These are phyloP conservation scores for Anser brachyrhynchus DNA, from an alignment of 2,113 vertebrate genomes.

Conservation along the genomic window DNA sequence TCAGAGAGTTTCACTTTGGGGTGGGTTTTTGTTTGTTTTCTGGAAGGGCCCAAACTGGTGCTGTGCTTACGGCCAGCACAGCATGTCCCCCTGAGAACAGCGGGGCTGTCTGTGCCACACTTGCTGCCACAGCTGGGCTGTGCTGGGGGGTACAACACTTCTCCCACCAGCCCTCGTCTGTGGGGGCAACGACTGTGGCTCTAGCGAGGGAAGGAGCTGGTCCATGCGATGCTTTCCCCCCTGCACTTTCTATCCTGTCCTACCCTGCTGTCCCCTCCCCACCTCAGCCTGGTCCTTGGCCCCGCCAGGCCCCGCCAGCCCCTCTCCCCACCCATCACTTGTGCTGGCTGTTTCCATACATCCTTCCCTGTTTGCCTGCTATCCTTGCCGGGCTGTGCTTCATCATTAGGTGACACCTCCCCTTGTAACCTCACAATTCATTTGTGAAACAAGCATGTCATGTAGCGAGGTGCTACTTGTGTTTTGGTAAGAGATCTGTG, in stretches of 20 bases:
- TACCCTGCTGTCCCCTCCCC: not conserved
- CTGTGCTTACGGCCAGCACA: not conserved
- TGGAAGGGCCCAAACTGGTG: not conserved
- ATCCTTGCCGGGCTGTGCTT: not conserved
- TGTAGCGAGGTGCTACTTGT: not conserved
- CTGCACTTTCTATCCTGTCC: not conserved
- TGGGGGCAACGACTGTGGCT: rapidly evolving
- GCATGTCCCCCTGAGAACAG: not conserved
- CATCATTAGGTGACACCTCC: not conserved
- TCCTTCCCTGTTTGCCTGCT: not conserved
- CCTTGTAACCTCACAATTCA: not conserved
- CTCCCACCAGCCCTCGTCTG: rapidly evolving
- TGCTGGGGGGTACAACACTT: not conserved
- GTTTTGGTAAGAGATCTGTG: not conserved
- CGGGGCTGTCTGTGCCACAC: not conserved
- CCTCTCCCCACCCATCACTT: not conserved
- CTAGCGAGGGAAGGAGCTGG: not conserved
- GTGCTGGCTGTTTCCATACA: rapidly evolving
- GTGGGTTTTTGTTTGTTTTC: slow-evolving; percentile 40
- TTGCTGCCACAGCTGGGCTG: not conserved
- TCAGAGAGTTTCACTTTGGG: slow-evolving; percentile 60
- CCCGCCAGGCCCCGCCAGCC: not conserved
- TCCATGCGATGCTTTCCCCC: not conserved
- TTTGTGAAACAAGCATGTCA: not conserved
- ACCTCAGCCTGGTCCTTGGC: not conserved